These are phyloP conservation scores for Elegia similella DNA, from an alignment of 2,888 invertebrate species.

Conservation along the genomic window DNA sequence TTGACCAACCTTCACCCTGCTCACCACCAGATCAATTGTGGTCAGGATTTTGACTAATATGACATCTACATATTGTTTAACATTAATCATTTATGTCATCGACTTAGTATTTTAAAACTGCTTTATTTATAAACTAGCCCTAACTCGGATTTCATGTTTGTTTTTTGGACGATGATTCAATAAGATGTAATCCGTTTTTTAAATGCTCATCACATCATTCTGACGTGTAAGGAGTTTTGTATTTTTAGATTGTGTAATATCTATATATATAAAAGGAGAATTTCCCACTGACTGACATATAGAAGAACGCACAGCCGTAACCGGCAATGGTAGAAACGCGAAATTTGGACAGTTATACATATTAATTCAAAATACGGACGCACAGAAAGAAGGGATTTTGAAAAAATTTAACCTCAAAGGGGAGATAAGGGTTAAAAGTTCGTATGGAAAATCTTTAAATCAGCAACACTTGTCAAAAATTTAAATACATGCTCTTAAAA, in stretches of 20 bases:
- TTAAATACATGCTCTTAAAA: no score
- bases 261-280: no score
- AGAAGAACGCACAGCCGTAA: no score
- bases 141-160: constrained; percentile 47
- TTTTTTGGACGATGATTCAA: constrained; percentile 57
- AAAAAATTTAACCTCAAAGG: no score
- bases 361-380: no score
- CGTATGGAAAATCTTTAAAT: no score
- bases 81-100: constrained; percentile 73
- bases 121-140: constrained; percentile 55
- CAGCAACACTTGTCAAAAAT: no score
- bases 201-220: constrained; percentile 23
- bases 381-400: no score
- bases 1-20: constrained; percentile 53
- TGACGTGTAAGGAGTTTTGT: constrained; percentile 22
- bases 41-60: constrained; percentile 53
- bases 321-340: no score
- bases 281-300: no score
- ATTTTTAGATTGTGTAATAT: constrained; percentile 14
- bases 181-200: constrained; percentile 35
- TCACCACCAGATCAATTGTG: constrained; percentile 57
- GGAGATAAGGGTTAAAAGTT: no score
- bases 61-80: constrained; percentile 61
- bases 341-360: no score
- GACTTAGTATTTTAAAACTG: constrained; percentile 51